Evolutionary conservation across 1,140 invertebrate species (phyloP), one percentile per base, ranked within the genome.

Genomic region (Panagrolaimus sp.): DNA sequence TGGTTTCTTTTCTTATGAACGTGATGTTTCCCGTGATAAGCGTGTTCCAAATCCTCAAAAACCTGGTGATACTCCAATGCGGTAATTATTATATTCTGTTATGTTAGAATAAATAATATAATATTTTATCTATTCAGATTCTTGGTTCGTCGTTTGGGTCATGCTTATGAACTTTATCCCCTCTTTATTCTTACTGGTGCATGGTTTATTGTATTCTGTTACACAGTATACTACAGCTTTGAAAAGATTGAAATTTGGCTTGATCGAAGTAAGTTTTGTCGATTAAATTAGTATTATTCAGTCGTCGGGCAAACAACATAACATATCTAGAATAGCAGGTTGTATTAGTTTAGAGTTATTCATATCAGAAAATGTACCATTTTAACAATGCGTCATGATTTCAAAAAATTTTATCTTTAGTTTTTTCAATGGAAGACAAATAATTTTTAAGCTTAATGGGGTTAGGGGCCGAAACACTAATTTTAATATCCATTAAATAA

Each of bases 161-260:
- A 79, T 52, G 78, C 77, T 14, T 79, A 75, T 65, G 77, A 79
- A 55, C 67, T 79, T 46, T 79, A 80, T 66, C 77, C 77, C 21
- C 70, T 79, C 1, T 74, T 75, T 67, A 32, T 63, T 14, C 68
- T 79, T 15, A 68, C 65, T 63, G 77, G 70, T 43, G 43, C 62
- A 28, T 79, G 77, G 77, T 78, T 71, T 62, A 68, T 79, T 38
- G 47, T 79, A 26, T 79, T 79, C 76, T 73, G 72, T 55, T 79
- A 75, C 64, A 68, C 70, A 28, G 71, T 77, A 4, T 76, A 65
- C 70, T 70, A 65, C 66, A 78, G 76, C 48, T 77, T 79, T 58
- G 75, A 75, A 24, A 79, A 79, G 65, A 65, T 66, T 52, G 77
- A 79, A 63, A 70, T 79, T 58, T 79, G 77, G 77, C 69, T 79